Conservation (phyloP, 2,797 vertebrate genomes). For the Kryptopterus vitreolus region DNA sequence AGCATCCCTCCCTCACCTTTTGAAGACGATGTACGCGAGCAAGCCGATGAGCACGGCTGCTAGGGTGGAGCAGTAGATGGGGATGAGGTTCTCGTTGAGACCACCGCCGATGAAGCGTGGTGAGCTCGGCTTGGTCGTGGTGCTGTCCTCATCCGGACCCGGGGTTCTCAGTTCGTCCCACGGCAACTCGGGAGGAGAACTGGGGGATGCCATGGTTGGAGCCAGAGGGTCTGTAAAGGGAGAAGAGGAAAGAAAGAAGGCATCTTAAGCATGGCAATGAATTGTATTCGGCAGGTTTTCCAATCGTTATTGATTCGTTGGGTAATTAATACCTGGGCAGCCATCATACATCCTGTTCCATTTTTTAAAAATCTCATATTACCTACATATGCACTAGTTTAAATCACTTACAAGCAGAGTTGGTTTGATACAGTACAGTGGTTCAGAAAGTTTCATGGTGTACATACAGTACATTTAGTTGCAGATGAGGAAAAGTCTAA, state of each 20-base stretch:
- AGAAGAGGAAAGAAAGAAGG: conserved; percentile 10
- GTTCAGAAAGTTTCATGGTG: conserved; percentile 14
- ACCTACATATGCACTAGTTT: not conserved
- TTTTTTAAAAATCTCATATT: conserved; percentile 3
- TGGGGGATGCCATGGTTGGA: conserved; percentile 50
- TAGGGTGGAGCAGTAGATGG: conserved; percentile 96
- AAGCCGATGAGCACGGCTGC: conserved; percentile 90
- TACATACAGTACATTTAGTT: conserved; percentile 26
- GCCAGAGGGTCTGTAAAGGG: conserved; percentile 66
- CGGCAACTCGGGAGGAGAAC: conserved; percentile 58
- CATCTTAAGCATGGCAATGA: not conserved
- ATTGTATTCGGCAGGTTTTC: conserved; percentile 9
- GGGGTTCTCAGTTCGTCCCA: conserved; percentile 61
- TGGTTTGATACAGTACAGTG: conserved; percentile 48
- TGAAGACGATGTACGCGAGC: conserved; percentile 91
- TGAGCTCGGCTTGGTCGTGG: conserved; percentile 81
- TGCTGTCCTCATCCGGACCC: conserved; percentile 67
- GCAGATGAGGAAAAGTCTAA: conserved; percentile 31
- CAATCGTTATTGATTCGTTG: conserved; percentile 68
- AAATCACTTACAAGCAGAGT: conserved; percentile 37
- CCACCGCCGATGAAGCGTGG: conserved; percentile 80
- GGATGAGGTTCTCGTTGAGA: conserved; percentile 90
- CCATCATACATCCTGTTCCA: conserved; percentile 27
- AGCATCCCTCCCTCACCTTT: conserved; percentile 78
- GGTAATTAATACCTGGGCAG: conserved; percentile 63